phyloP scores from a whole-genome alignment of 2,113 vertebrate species.

The Chamaetylas fuelleborni region DNA sequence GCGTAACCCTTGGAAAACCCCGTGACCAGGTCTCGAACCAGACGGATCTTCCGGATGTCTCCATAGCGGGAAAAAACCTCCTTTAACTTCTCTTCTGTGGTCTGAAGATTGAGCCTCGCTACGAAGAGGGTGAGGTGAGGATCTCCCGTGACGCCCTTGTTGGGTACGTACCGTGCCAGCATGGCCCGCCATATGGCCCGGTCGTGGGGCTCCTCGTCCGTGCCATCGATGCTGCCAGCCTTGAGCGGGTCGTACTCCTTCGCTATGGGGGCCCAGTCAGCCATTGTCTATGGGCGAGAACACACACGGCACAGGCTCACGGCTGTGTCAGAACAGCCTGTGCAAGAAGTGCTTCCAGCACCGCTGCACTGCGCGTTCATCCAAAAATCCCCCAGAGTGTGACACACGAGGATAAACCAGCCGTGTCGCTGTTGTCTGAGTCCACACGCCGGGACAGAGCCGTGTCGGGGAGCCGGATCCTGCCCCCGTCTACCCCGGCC shows the following conservation, averaged over 20 bases:
- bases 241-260: constrained; percentile 91
- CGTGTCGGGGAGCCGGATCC: rapidly evolving
- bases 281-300: constrained; percentile 72
- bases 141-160: constrained; percentile 88
- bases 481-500: background rate
- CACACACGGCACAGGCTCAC: background rate
- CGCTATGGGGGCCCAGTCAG: constrained; percentile 89
- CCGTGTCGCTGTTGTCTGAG: background rate
- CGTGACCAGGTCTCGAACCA: constrained; percentile 91
- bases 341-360: background rate
- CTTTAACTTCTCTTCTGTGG: constrained; percentile 87
- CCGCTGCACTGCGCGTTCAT: background rate
- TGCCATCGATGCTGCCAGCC: constrained; percentile 96
- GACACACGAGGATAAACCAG: too few species aligned
- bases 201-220: constrained; percentile 93
- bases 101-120: constrained; percentile 87
- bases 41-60: constrained; percentile 84
- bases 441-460: background rate
- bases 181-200: constrained; percentile 91
- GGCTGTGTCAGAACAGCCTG: rapidly evolving
- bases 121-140: constrained; percentile 91
- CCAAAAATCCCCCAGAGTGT: rapidly evolving
- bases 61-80: constrained; percentile 91
- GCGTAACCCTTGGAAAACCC: constrained; percentile 93
- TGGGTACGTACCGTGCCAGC: constrained; percentile 85